Evolutionary conservation across 2,888 invertebrate species (phyloP).

Genomic region (Scaptomyza tumidula): DNA sequence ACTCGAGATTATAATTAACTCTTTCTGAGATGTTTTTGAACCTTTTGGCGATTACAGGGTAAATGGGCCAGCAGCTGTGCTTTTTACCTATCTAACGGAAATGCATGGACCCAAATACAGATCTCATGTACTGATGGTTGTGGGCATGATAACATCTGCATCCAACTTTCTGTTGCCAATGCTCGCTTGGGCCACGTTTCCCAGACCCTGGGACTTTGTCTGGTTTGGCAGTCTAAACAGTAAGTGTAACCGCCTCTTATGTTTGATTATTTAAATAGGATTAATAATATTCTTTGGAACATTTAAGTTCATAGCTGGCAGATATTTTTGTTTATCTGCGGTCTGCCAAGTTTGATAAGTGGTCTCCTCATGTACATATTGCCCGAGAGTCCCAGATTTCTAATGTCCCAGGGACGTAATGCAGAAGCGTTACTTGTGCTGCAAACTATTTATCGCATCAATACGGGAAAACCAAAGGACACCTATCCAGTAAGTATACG

Average conservation of each 20-base stretch:
- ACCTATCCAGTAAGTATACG: conserved; percentile 88
- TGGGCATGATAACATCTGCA: conserved; percentile 88
- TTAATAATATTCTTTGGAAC: not conserved
- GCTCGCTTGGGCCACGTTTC: conserved; percentile 90
- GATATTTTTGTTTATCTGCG: conserved; percentile 86
- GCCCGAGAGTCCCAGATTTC: conserved; percentile 84
- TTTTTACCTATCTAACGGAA: conserved; percentile 90
- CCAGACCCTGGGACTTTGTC: conserved; percentile 86
- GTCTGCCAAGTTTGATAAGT: conserved; percentile 88
- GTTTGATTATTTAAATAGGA: not conserved
- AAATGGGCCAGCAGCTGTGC: conserved; percentile 90
- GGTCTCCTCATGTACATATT: conserved; percentile 86
- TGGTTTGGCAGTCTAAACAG: conserved; percentile 84
- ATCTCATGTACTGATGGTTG: conserved; percentile 87
- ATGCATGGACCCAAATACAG: conserved; percentile 89
- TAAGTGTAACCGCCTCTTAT: conserved; percentile 48
- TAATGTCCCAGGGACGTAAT: conserved; percentile 82
- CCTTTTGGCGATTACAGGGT: conserved; percentile 83
- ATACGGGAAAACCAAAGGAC: conserved; percentile 87
- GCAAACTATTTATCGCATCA: conserved; percentile 87
- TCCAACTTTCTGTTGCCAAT: conserved; percentile 88
- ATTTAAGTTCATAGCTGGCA: conserved; percentile 79
- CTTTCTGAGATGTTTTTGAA: not conserved
- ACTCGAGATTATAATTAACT: not conserved
- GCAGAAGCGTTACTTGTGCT: conserved; percentile 77